These are phyloP conservation scores for Pempheris klunzingeri DNA, from an alignment of 2,797 vertebrate species.

Conservation along the genomic window DNA sequence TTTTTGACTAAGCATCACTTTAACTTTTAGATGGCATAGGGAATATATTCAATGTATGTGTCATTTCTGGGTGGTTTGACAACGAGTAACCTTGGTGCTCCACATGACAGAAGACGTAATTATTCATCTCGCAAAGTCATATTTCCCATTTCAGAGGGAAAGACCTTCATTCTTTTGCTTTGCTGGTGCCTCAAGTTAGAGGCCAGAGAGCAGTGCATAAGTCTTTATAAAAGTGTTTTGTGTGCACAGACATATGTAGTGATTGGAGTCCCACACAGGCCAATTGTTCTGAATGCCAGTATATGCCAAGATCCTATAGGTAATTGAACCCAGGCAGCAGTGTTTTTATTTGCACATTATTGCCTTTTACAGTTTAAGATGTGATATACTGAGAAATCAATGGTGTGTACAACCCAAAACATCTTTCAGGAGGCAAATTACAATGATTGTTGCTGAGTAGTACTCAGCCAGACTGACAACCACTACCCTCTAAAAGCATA, in stretches of 20 bases:
- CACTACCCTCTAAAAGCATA: constrained; percentile 16
- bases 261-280: constrained; percentile 36
- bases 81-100: neutral
- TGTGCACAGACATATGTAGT: constrained; percentile 59
- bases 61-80: constrained; percentile 14
- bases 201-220: constrained; percentile 49
- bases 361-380: constrained; percentile 16
- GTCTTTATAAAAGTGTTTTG: constrained; percentile 61
- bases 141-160: constrained; percentile 54
- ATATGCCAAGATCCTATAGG: constrained; percentile 50
- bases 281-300: constrained; percentile 40
- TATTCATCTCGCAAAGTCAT: constrained; percentile 64
- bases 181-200: constrained; percentile 50
- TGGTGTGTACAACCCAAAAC: constrained; percentile 25
- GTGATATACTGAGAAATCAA: constrained; percentile 52
- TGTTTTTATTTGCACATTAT: constrained; percentile 42
- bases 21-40: neutral
- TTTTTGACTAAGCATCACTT: neutral
- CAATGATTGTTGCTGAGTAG: constrained; percentile 42
- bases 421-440: constrained; percentile 40
- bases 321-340: constrained; percentile 31
- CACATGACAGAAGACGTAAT: constrained; percentile 46
- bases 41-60: constrained; percentile 18
- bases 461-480: constrained; percentile 38
- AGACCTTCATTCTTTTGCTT: constrained; percentile 50